phyloP scores from a whole-genome alignment of 2,797 vertebrate species.

The Cryptoblepharus egeriae region DNA sequence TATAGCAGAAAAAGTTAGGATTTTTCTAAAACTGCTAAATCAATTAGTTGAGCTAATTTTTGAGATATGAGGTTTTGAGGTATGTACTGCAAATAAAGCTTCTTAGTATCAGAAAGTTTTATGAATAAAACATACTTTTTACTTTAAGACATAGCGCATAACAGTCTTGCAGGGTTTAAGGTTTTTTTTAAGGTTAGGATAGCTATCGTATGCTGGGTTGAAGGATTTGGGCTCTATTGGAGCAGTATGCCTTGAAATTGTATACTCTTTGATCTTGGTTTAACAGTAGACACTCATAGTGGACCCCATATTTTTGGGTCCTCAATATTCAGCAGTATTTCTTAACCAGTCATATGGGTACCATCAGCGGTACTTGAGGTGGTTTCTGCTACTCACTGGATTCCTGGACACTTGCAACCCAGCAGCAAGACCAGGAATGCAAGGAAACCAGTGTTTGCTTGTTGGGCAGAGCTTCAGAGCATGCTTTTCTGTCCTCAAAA shows the following conservation, averaged over 20 bases:
- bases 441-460: too few species aligned
- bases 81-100: constrained; percentile 65
- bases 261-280: constrained; percentile 72
- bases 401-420: too few species aligned
- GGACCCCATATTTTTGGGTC: background rate
- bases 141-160: constrained; percentile 69
- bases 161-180: constrained; percentile 61
- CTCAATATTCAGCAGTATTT: background rate
- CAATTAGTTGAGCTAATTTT: constrained; percentile 35
- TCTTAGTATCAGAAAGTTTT: constrained; percentile 45
- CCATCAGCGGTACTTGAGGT: too few species aligned
- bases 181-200: constrained; percentile 58
- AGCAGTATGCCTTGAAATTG: constrained; percentile 74
- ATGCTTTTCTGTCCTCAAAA: too few species aligned
- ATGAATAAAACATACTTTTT: constrained; percentile 60
- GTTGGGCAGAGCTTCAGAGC: too few species aligned
- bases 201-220: constrained; percentile 60
- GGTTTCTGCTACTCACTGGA: too few species aligned
- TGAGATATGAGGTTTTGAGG: constrained; percentile 57
- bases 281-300: background rate
- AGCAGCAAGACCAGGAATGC: too few species aligned
- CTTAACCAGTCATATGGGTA: too few species aligned
- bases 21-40: constrained; percentile 36
- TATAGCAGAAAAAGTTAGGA: constrained; percentile 39
- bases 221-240: constrained; percentile 74